Evolutionary conservation across 2,797 vertebrate species (phyloP), one percentile per base, ranked within the genome.

Genomic region (Pantherophis alleghaniensis): DNA sequence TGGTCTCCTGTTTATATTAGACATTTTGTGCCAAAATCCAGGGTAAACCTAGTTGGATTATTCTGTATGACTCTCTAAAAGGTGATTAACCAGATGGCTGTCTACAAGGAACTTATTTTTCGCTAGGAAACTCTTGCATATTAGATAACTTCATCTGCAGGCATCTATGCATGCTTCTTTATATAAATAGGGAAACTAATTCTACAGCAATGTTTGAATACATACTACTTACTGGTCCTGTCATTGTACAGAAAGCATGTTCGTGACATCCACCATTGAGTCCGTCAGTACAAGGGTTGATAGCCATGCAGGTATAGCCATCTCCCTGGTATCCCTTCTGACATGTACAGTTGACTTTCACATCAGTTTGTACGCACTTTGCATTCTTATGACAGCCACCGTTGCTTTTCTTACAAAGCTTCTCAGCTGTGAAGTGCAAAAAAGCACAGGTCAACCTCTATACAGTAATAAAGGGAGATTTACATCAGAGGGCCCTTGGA

Each of bases 241-340:
- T 98, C 98, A 98, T 98, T 93, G 90, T 98, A 98, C 99, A 99
- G 94, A 92, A 91, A 89, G 99, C 99, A 0, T 99, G 99, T 89
- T 99, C 98, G 0, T 98, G 98, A 95, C 99, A 99, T 60, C 98
- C 98, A 1, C 99, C 99, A 0, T 99, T 99, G 94, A 98, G 97
- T 1, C 97, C 98, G 0, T 97, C 95, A 0, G 96, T 96, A 0
- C 99, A 99, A 56, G 96, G 97, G 96, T 99, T 98, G 24, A 98
- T 94, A 11, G 98, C 98, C 0, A 92, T 96, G 93, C 99, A 99
- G 55, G 92, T 96, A 92, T 93, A 97, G 0, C 99, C 99, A 0
- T 99, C 99, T 9, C 99, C 99, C 3, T 95, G 94, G 97, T 98
- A 98, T 28, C 97, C 98, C 60, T 96, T 98, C 1, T 97, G 97